phyloP scores from a whole-genome alignment of 1,140 invertebrate species.

The Drosophila simulans region DNA sequence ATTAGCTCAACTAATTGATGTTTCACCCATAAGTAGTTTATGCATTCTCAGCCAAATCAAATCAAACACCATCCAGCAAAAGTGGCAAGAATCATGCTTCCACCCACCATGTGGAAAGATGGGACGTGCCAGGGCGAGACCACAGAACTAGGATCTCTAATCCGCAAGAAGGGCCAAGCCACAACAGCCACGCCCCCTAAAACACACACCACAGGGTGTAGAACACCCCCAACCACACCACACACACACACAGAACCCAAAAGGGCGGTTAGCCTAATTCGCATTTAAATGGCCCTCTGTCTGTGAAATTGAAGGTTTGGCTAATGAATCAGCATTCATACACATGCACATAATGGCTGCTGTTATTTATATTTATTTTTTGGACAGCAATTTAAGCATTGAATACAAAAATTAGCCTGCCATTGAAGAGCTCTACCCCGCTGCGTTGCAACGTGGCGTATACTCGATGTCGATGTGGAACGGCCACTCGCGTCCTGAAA shows the following conservation, averaged over 20 bases:
- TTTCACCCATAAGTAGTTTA: constrained; percentile 39
- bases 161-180: constrained; percentile 16
- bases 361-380: constrained; percentile 20
- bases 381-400: constrained; percentile 45
- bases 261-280: constrained; percentile 59
- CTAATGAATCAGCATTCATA: constrained; percentile 77
- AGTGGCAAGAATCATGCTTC: constrained; percentile 35
- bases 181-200: constrained; percentile 21
- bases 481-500: constrained; percentile 11
- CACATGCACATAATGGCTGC: constrained; percentile 20
- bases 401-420: constrained; percentile 63
- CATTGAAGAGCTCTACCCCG: constrained; percentile 50
- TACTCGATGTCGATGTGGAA: constrained; percentile 16
- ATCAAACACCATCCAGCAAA: constrained; percentile 33
- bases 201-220: constrained; percentile 3
- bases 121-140: constrained; percentile 34
- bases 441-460: constrained; percentile 37
- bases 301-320: constrained; percentile 36
- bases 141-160: constrained; percentile 35
- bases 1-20: constrained; percentile 36
- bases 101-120: constrained; percentile 12
- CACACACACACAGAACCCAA: constrained; percentile 7
- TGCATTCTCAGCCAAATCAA: constrained; percentile 42
- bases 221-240: not conserved
- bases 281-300: constrained; percentile 60